Evolutionary conservation across 2,797 vertebrate species (phyloP).

Genomic region (Fratercula arctica): DNA sequence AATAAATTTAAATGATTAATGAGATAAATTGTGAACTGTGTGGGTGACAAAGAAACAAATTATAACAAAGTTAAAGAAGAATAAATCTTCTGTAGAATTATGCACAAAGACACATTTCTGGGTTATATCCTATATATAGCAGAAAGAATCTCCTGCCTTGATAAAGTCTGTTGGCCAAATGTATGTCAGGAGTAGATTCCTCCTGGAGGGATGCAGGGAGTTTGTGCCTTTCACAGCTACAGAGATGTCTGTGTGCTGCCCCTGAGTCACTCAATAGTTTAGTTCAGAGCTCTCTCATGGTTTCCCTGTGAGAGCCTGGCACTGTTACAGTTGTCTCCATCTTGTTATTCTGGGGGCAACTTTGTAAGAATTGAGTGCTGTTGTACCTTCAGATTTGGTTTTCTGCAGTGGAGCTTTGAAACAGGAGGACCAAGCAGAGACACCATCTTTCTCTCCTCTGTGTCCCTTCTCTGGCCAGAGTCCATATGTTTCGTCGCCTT

Average conservation of each 20-base stretch:
- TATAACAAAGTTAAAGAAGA: not conserved
- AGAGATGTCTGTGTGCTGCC: not conserved
- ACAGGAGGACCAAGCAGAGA: not conserved
- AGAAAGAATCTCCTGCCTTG: not conserved
- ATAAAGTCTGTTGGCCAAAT: not conserved
- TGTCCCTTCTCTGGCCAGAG: not conserved
- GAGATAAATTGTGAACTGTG: not conserved
- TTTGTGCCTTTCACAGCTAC: not conserved
- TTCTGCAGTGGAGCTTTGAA: not conserved
- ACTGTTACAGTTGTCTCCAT: rapidly evolving
- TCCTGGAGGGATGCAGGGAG: not conserved
- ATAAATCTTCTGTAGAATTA: not conserved
- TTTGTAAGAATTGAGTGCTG: not conserved
- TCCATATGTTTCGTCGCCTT: not conserved
- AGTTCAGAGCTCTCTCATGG: not conserved
- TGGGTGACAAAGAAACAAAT: not conserved
- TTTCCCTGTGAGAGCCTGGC: not conserved
- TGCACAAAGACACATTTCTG: not conserved
- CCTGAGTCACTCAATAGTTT: not conserved
- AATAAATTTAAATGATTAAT: not conserved
- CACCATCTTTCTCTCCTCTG: not conserved
- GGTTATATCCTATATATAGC: not conserved
- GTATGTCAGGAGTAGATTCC: not conserved
- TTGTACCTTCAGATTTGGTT: not conserved
- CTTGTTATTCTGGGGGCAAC: not conserved